Base-by-base conservation (phyloP, 2,113 vertebrate genomes). In the Oncorhynchus mykiss region DNA sequence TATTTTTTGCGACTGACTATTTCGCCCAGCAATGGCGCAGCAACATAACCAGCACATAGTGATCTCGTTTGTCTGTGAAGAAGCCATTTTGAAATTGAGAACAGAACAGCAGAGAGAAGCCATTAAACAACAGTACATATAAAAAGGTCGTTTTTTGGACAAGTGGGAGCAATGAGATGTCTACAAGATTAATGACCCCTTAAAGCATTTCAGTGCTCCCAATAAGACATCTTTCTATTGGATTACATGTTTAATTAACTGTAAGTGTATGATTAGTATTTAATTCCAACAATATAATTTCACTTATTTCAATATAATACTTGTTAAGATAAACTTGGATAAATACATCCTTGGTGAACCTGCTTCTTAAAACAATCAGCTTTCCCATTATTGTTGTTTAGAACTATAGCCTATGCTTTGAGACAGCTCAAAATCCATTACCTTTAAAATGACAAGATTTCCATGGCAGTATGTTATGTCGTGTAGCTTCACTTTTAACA, bases 51-150 rank as follows among this genome's bases (percentile, higher is more conserved):
- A 87, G 81, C 88, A 90, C 74, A 66, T 88, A 87, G 75, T 80
- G 86, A 82, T 83, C 81, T 84, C 84, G 90, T 92, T 91, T 92
- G 90, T 92, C 87, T 90, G 88, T 75, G 79, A 78, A 91, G 91
- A 87, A 93, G 93, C 93, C 93, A 94, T 94, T 93, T 94, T 94
- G 93, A 93, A 88, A 88, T 72, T 75, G 86, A 90, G 86, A 83
- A 85, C 85, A 89, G 87, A 54, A 18, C 51, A 54, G 16, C 51
- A 54, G 87, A 88, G 84, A 92, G 85, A 91, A 88, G 87, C 89
- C 91, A 88, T 81, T 90, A 88, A 85, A 59, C 86, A 82, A 84
- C 84, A 78, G 81, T 73, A 80, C 60, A 73, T 78, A 73, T 57
- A 80, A 70, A 82, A 82, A 83, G 76, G 86, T 85, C 72, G 86